phyloP scores from a whole-genome alignment of 2,113 vertebrate species.

The Muscicapa adusta region DNA sequence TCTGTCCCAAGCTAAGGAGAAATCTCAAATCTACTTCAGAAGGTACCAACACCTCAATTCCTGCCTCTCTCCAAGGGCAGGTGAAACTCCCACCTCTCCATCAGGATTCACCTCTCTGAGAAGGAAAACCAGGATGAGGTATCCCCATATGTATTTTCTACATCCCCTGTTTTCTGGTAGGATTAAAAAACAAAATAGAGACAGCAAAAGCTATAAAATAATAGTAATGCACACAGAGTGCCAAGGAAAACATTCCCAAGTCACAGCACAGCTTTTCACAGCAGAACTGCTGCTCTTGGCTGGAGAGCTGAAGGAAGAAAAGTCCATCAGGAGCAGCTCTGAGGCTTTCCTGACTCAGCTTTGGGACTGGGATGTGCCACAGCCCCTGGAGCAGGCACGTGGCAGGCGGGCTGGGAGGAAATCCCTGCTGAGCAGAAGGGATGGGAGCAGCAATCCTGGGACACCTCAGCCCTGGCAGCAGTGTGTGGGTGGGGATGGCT shows the following conservation, averaged over 20 bases:
- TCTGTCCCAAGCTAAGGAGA: background rate
- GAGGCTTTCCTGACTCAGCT: background rate
- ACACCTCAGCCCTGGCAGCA: rapidly evolving
- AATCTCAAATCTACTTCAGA: background rate
- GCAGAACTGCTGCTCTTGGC: background rate
- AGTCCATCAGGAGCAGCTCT: background rate
- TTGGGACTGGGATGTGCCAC: background rate
- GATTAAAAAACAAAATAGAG: background rate
- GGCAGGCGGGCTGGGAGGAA: background rate
- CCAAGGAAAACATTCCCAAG: background rate
- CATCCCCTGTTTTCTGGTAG: background rate
- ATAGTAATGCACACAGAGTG: background rate
- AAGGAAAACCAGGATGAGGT: background rate
- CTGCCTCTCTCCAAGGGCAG: background rate
- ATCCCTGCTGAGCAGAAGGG: background rate
- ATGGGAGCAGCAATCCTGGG: background rate
- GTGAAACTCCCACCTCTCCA: background rate
- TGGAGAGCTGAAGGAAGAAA: background rate
- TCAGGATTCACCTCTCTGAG: background rate
- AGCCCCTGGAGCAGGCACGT: background rate
- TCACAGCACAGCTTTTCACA: background rate
- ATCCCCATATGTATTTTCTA: background rate
- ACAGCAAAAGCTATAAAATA: background rate
- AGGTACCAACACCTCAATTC: rapidly evolving
- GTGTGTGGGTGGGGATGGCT: rapidly evolving